A percentile compares a stretch with the other conserved stretches of the same genome.
Evolutionary conservation across 2,797 vertebrate genomes (phyloP).

Genomic region (Pelodytes ibericus): DNA sequence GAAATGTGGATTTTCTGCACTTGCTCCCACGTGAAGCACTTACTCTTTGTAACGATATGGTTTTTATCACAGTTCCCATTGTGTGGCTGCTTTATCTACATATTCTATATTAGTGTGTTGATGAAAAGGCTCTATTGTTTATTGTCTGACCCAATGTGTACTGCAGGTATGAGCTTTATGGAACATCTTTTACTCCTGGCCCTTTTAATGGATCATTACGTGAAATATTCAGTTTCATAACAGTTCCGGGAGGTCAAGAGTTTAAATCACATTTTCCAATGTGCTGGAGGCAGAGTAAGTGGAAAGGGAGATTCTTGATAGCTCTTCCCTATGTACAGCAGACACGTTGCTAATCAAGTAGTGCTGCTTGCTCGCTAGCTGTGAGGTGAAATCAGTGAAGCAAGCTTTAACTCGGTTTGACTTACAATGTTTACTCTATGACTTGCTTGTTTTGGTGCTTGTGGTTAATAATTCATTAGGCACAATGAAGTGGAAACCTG

Average conservation of each 20-base stretch:
- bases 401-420: constrained; percentile 56
- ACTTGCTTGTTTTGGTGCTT: constrained; percentile 57
- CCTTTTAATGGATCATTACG: neutral
- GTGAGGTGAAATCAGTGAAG: constrained; percentile 40
- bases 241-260: neutral
- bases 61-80: no score
- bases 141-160: no score
- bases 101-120: no score
- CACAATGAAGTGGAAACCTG: constrained; percentile 52
- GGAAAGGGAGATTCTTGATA: constrained; percentile 6
- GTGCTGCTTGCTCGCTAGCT: constrained; percentile 51
- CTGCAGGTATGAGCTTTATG: no score
- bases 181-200: neutral
- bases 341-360: constrained; percentile 30
- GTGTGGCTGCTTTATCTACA: no score
- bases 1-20: no score
- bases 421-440: constrained; percentile 58
- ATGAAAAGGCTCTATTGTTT: no score
- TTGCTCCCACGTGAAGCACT: no score
- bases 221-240: neutral
- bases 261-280: neutral
- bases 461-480: constrained; percentile 53
- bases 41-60: no score
- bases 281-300: neutral
- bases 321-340: neutral